Percentiles rank a stretch among this genome's conserved stretches.
Evolutionary conservation across 2,113 vertebrate genomes (phyloP).

Genomic region (Pseudopipra pipra): DNA sequence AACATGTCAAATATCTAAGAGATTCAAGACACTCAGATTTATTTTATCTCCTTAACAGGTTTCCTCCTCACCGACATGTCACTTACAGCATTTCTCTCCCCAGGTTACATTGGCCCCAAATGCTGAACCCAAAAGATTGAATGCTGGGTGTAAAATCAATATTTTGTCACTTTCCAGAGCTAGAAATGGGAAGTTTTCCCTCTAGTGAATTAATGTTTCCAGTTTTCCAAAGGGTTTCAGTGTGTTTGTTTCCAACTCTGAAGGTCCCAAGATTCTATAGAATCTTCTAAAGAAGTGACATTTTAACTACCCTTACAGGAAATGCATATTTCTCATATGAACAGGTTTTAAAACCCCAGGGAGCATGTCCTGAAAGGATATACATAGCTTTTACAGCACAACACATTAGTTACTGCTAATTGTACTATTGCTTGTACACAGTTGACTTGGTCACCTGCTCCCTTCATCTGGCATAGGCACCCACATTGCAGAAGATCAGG

Average conservation of each 20-base stretch:
- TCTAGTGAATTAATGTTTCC: not conserved
- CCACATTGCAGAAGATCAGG: not conserved
- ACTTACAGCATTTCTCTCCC: not conserved
- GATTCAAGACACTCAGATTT: not conserved
- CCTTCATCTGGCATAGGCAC: not conserved
- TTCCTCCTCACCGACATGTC: not conserved
- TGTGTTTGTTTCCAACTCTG: not conserved
- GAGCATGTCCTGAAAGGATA: not conserved
- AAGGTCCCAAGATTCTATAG: not conserved
- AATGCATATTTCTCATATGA: not conserved
- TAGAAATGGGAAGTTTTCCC: not conserved
- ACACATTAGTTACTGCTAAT: slow-evolving; percentile 1
- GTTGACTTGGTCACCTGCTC: not conserved
- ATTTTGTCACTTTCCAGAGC: not conserved
- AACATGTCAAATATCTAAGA: not conserved
- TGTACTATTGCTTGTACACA: not conserved
- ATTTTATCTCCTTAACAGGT: not conserved
- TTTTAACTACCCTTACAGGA: slow-evolving; percentile 4
- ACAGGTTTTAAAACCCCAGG: not conserved
- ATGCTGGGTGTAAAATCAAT: not conserved
- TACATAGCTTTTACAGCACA: not conserved
- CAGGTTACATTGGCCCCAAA: not conserved
- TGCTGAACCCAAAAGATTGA: not conserved
- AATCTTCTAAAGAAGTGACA: not conserved
- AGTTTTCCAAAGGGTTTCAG: not conserved